Percentiles rank a stretch among this genome's conserved stretches.
Conservation (phyloP, 2,797 vertebrate genomes). For the Erethizon dorsatum region DNA sequence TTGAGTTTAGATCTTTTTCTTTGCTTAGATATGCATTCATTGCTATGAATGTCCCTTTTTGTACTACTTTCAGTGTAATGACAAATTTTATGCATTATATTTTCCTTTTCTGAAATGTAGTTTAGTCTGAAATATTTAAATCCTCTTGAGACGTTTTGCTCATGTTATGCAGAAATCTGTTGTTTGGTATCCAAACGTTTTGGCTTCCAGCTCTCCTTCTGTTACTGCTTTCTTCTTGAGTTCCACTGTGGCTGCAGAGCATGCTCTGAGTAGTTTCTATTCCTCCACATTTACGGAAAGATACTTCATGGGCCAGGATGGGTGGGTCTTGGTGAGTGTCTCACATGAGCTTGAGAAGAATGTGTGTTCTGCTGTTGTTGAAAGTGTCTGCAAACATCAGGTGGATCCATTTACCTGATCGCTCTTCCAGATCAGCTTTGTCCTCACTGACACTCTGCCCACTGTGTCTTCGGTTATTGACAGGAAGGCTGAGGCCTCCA, state of each 20-base stretch:
- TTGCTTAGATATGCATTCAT: neutral
- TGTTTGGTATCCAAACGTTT: neutral
- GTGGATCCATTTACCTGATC: neutral
- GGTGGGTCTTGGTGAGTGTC: neutral
- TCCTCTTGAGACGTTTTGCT: neutral
- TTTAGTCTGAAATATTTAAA: neutral
- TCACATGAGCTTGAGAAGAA: neutral
- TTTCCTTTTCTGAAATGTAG: no score
- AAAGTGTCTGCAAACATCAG: neutral
- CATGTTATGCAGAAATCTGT: neutral
- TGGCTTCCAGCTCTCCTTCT: neutral
- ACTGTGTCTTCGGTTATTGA: no score
- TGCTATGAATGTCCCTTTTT: neutral
- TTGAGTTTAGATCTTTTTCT: neutral
- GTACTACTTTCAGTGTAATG: neutral
- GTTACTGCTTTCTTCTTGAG: neutral
- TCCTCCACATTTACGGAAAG: neutral
- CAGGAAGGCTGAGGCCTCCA: no score
- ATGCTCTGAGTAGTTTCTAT: neutral
- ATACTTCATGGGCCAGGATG: neutral
- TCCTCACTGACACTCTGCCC: no score
- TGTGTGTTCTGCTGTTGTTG: neutral
- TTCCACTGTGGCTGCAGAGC: neutral
- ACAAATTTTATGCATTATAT: neutral
- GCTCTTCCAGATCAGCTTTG: neutral